Base-by-base conservation (phyloP, 2,888 invertebrate genomes). In the Troides aeacus region DNA sequence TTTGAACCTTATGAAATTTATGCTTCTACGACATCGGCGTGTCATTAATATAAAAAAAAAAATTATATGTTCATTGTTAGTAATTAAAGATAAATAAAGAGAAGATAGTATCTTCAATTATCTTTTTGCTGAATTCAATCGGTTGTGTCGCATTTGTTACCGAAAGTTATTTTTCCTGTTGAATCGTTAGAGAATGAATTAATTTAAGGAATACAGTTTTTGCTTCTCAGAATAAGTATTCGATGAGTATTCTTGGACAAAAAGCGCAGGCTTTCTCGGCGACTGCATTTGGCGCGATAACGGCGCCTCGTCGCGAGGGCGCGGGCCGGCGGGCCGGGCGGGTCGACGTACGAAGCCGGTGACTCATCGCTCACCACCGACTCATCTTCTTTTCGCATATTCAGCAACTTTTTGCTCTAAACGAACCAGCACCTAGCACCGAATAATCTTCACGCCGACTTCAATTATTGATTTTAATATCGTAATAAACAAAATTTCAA, bases 331-430 rank as follows among this genome's bases (percentile, higher is more conserved):
- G 50, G 50, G 18, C 18, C 81, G 80, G 81, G 81, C 80, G 84
- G 89, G 88, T 90, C 89, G 84, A 82, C 79, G 89, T 87, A 86
- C 91, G 83, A 81, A 75, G 78, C 77, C 81, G 81, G 77, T 89
- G 89, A 89, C 74, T 89, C 89, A 90, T 81, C 81, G 77, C 75
- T 76, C 76, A 75, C 76, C 84, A 81, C 75, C 77, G 77, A 74
- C 36, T 69, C 77, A 81, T 81, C 84, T 84, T 75, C 77, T 79
- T 72, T 64, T 58, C 62, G 21, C n/a, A 64, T n/a, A 64, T 18
- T 23, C 56, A 18, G 4, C 18, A 21, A 30, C 30, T 56, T n/a
- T 53, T 42, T 39, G 18, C 57, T 42, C 64, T 53, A 12, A 42
- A 64, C 7, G 17, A 18, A 12, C 21, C 64, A 39, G 36, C 21